These are phyloP conservation scores for Centrocercus urophasianus DNA, from an alignment of 2,113 vertebrate species.

Conservation along the genomic window DNA sequence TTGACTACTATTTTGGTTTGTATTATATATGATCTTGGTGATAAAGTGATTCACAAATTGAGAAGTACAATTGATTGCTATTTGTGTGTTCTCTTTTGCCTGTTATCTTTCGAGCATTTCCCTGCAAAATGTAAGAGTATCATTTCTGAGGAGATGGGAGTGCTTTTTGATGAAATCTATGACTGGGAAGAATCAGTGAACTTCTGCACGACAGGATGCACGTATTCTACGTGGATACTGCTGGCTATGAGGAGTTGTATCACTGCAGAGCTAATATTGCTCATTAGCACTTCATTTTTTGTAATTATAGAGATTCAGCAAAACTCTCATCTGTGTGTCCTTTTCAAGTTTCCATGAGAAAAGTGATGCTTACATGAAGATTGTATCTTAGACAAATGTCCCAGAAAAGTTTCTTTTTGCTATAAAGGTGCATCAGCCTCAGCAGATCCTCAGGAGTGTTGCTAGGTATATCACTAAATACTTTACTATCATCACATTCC, in stretches of 20 bases:
- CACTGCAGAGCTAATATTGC: neutral
- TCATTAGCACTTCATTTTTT: neutral
- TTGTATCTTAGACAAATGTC: neutral
- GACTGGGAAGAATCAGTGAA: neutral
- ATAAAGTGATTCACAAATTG: neutral
- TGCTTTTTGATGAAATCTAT: neutral
- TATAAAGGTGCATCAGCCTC: neutral
- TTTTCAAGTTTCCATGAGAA: neutral
- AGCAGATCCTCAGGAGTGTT: neutral
- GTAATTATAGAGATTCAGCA: neutral
- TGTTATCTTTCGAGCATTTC: neutral
- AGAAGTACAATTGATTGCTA: neutral
- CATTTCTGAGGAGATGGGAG: neutral
- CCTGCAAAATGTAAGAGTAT: neutral
- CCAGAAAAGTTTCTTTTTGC: neutral
- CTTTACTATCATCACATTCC: neutral
- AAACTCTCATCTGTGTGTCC: neutral
- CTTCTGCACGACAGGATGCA: neutral
- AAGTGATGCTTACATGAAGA: neutral
- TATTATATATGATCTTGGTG: slow-evolving; percentile 1
- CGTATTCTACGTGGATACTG: neutral
- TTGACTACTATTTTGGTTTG: slow-evolving; percentile 31
- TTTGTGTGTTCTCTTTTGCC: neutral
- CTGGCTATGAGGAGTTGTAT: neutral
- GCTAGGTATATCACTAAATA: neutral